Base-by-base conservation (phyloP, 1,140 invertebrate genomes). In the Araneus ventricosus region DNA sequence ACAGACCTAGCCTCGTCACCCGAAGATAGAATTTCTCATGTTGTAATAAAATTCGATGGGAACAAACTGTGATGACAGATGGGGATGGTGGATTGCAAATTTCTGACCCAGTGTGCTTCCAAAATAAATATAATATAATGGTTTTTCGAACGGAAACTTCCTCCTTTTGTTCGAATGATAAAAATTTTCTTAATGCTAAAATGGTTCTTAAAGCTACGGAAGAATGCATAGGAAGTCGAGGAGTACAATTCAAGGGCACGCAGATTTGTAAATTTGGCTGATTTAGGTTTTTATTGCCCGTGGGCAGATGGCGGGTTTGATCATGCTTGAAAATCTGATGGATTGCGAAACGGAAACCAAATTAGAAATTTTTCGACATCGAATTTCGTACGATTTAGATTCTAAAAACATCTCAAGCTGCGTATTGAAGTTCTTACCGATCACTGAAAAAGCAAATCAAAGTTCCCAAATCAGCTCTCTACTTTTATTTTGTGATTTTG, bases 61-160 rank as follows among this genome's bases (percentile, higher is more conserved):
- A 84, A 84, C 45, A 52, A 27, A 57, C 17, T 39, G 52, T 37
- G 87, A 45, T 88, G 87, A 88, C 61, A 88, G 87, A 88, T 88
- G 87, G 14, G 8, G 70, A 75, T 37, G 30, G 14, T 75, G 30
- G 10, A 22, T 52, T 70, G 87, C 24, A 57, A 34, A 75, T 88
- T 63, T 67, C 4, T 20, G 30, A 63, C 27, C 17, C 59, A n/a
- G 8, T 63, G n/a, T 84, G 17, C 20, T 27, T 45, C 30, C 7
- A 84, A 34, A 57, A 27, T 84, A 84, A 57, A 57, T 57, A 52
- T 52, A n/a, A n/a, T n/a, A 45, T 30, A 52, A 84, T 84, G 82
- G 82, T 52, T 57, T 84, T 63, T 63, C 22, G 45, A 34, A 34
- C 14, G 30, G 30, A 27, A 67, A 34, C 34, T 75, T 75, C 70